A percentile compares a stretch with the other conserved stretches of the same genome.
phyloP scores from a whole-genome alignment of 2,797 vertebrate species.

The Helarctos malayanus region DNA sequence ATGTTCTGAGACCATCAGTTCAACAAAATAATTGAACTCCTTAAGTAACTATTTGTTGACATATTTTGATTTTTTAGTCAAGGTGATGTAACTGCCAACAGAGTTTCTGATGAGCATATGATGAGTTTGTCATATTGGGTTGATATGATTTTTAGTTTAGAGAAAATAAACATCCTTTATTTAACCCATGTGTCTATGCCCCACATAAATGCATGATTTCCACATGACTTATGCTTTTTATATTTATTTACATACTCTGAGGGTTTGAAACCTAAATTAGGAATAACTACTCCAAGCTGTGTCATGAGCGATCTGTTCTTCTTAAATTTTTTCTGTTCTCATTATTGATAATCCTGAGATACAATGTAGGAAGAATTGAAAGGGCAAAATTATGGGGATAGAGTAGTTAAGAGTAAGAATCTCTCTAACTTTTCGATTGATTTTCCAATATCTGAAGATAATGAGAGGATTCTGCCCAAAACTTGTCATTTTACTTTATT shows the following conservation, averaged over 20 bases:
- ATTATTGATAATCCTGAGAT: background rate
- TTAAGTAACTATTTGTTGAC: conserved; percentile 16
- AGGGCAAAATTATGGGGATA: background rate
- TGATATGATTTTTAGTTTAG: conserved; percentile 27
- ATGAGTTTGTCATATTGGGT: background rate
- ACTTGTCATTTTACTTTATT: background rate
- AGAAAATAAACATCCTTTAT: conserved; percentile 31
- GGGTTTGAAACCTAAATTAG: background rate
- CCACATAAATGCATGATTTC: background rate
- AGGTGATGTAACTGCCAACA: background rate
- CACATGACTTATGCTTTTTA: background rate
- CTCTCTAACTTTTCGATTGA: background rate
- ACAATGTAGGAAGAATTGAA: background rate
- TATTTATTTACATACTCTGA: conserved; percentile 20
- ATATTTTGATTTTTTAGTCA: background rate
- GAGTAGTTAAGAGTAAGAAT: background rate
- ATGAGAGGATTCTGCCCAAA: background rate
- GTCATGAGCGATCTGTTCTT: background rate
- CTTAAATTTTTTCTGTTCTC: background rate
- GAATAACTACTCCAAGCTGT: background rate
- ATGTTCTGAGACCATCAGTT: background rate
- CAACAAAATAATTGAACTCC: conserved; percentile 7
- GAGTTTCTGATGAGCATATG: background rate
- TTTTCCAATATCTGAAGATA: background rate
- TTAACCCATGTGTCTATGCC: conserved; percentile 24